A percentile compares a stretch with the other conserved stretches of the same genome.
phyloP scores from a whole-genome alignment of 2,113 vertebrate genomes.

The Ptilorrhoa leucosticta region DNA sequence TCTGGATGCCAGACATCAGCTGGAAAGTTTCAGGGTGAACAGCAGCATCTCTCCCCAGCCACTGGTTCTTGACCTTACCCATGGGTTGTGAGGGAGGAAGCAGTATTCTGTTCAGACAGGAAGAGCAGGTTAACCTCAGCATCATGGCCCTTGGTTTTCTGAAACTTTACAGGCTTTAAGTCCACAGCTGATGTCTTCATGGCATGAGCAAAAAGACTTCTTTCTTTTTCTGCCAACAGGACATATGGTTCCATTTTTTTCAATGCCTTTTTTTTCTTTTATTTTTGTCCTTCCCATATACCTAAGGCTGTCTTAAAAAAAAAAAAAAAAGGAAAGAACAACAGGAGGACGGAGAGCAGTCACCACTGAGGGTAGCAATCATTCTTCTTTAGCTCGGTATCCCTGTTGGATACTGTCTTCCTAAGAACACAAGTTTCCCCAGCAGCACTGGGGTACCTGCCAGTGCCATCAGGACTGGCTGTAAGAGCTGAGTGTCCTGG shows the following conservation, averaged over 20 bases:
- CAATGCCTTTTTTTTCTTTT: not conserved
- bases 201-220: not conserved
- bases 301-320: not conserved
- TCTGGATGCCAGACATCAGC: not conserved
- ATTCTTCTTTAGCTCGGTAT: not conserved
- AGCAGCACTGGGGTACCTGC: not conserved
- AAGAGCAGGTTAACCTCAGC: not conserved
- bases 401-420: not conserved
- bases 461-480: not conserved
- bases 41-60: not conserved
- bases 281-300: not conserved
- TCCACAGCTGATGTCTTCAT: not conserved
- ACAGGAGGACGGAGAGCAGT: not conserved
- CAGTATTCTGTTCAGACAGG: not conserved
- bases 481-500: not conserved
- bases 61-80: fast-evolving
- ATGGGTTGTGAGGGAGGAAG: not conserved
- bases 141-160: not conserved
- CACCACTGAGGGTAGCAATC: not conserved
- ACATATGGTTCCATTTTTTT: not conserved
- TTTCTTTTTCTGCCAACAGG: not conserved
- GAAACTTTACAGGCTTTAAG: not conserved
- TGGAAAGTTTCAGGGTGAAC: not conserved
- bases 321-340: not conserved
- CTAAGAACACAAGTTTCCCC: not conserved